Conservation (phyloP, 1,140 invertebrate species). For the Eupristina koningsbergeri region DNA sequence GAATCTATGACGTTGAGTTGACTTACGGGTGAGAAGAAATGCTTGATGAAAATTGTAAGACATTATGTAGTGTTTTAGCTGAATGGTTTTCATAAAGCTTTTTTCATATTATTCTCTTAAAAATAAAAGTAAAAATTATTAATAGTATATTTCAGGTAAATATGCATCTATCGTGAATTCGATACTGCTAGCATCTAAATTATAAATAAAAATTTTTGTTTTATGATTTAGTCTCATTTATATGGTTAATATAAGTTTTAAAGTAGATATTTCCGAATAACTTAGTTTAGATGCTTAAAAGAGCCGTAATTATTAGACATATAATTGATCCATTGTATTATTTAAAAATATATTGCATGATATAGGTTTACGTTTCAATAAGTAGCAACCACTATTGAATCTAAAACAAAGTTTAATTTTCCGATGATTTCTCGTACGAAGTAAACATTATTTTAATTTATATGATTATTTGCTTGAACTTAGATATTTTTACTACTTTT, state of each 20-base stretch:
- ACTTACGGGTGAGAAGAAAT: not conserved
- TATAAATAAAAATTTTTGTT: too few relatives aligned
- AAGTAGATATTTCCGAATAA: too few relatives aligned
- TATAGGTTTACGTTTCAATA: not conserved
- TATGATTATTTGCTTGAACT: slow-evolving; percentile 9
- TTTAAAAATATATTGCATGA: not conserved
- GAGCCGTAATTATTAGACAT: not conserved
- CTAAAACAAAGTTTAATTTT: not conserved
- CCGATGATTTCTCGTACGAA: not conserved
- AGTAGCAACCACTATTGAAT: not conserved
- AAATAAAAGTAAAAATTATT: not conserved
- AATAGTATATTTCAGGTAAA: too few relatives aligned
- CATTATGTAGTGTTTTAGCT: not conserved
- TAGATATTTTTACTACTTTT: not conserved
- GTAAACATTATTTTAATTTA: slow-evolving; percentile 7
- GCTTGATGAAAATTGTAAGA: not conserved
- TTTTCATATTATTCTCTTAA: not conserved
- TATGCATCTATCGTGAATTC: too few relatives aligned
- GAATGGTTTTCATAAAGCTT: not conserved
- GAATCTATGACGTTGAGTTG: not conserved
- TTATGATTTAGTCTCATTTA: too few relatives aligned
- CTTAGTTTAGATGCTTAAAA: not conserved
- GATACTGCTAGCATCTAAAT: too few relatives aligned
- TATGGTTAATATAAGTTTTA: too few relatives aligned
- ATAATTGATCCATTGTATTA: not conserved